A percentile compares a stretch with the other conserved stretches of the same genome.
These are phyloP conservation scores for Oryctes rhinoceros DNA, from an alignment of 1,140 invertebrate species.

Conservation along the genomic window DNA sequence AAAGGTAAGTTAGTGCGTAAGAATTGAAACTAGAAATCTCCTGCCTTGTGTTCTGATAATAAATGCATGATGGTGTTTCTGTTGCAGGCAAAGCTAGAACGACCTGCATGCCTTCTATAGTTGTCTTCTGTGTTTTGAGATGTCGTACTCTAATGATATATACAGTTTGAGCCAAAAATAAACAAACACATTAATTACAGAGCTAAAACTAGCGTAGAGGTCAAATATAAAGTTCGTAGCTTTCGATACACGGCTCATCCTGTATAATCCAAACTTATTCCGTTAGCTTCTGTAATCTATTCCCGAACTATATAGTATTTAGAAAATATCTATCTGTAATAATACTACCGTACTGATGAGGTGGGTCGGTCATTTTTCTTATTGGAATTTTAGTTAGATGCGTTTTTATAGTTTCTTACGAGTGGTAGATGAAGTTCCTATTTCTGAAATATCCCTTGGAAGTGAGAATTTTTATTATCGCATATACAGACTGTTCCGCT, in stretches of 20 bases:
- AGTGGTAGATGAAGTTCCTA: too few species aligned
- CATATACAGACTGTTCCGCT: too few species aligned
- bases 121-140: constrained; percentile 29
- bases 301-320: background rate
- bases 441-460: too few species aligned
- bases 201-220: background rate
- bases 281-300: too few species aligned
- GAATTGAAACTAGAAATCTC: constrained; percentile 10
- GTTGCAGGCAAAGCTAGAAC: constrained; percentile 57
- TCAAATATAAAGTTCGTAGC: background rate
- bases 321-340: background rate
- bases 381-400: too few species aligned
- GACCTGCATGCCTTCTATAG: constrained; percentile 60
- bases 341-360: too few species aligned
- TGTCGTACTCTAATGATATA: background rate
- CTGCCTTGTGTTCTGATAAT: too few species aligned
- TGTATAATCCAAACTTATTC: background rate
- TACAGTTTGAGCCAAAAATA: background rate
- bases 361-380: too few species aligned
- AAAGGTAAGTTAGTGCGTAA: too few species aligned
- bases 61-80: constrained; percentile 53
- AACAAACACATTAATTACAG: background rate
- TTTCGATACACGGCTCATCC: background rate
- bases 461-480: too few species aligned
- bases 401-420: too few species aligned